Evolutionary conservation across 2,113 vertebrate species (phyloP), one percentile per base, ranked within the genome.

Genomic region (Castor canadensis): DNA sequence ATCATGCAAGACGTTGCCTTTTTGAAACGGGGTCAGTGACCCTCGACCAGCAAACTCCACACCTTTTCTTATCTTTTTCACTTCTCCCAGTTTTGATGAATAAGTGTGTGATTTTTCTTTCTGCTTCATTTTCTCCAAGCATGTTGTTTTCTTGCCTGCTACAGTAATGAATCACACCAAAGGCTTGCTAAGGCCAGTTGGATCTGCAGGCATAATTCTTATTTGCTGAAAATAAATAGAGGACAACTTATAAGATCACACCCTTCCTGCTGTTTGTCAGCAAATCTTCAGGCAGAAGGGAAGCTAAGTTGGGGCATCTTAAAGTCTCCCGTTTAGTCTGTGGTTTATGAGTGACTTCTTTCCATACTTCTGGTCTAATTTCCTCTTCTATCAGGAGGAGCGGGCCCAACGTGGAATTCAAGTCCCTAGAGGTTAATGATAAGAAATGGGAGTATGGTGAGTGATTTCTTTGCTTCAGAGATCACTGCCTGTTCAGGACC

Each of bases 111-210:
- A 49, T 86, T 75, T 79, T 71, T 32, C 54, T 79, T 47, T 62
- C 62, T 52, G 60, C 28, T 76, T 77, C 40, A 62, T 95, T 95
- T 97, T 80, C 66, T 81, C 75, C 45, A 47, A 9, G 58, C 45
- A 0, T 40, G 35, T 32, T 77, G 17, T 73, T 67, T 75, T 30
- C 52, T 87, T 56, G 92, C 40, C 43, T 80, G 69, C 56, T 45
- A 28, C 16, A 5, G 83, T 32, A 28, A 32, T 83, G 80, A 94
- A 54, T 93, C 89, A 76, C 71, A n/a, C 16, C 38, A 67, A 66
- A 79, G 54, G 38, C 52, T 54, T 49, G 45, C 67, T 72, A 28
- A 54, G 56, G 89, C 58, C 72, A 17, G 26, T 56, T 71, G 87
- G 72, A 75, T 87, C 71, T 80, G 45, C 54, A 76, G 28, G 32